Conservation (phyloP, 2,113 vertebrate genomes). For the Gulo gulo region DNA sequence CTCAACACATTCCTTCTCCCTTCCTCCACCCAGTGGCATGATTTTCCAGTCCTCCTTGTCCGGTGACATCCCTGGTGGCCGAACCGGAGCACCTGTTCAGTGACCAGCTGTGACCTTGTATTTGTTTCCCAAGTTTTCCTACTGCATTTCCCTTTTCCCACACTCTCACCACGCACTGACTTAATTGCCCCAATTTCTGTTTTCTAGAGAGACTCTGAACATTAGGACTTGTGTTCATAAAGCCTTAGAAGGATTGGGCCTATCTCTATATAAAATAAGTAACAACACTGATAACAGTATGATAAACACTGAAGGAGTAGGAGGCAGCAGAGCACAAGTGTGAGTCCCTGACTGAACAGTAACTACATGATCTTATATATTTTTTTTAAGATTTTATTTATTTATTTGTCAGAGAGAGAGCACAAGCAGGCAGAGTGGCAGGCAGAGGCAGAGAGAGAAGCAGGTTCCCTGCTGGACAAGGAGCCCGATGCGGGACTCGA, state of each 20-base stretch:
- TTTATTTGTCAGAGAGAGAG: too few species aligned
- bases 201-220: not conserved
- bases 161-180: not conserved
- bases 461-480: too few species aligned
- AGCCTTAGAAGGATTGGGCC: not conserved
- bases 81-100: not conserved
- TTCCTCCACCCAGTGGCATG: not conserved
- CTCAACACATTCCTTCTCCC: not conserved
- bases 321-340: not conserved
- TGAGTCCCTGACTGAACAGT: not conserved
- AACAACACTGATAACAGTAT: not conserved
- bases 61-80: not conserved
- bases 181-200: not conserved
- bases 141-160: not conserved
- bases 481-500: too few species aligned
- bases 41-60: not conserved
- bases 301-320: not conserved
- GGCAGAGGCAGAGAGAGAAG: too few species aligned
- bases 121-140: not conserved
- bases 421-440: too few species aligned
- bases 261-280: not conserved
- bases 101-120: not conserved
- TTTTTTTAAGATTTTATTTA: too few species aligned
- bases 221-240: not conserved
- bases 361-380: not conserved